Conservation (phyloP, 2,113 vertebrate genomes). For the Morone saxatilis region DNA sequence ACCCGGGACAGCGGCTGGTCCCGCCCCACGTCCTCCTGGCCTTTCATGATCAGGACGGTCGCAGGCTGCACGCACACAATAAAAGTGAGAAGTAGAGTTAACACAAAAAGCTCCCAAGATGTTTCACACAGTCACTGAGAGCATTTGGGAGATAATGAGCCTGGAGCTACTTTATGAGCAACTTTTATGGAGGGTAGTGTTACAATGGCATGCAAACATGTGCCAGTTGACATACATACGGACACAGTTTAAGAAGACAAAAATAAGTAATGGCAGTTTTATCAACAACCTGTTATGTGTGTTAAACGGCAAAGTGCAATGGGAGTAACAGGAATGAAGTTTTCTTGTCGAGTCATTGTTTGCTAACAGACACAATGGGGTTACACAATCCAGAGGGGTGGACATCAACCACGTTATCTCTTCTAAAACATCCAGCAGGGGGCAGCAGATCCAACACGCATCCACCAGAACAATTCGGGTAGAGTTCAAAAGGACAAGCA, state of each 20-base stretch:
- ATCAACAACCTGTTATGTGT: not conserved
- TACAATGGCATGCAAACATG: not conserved
- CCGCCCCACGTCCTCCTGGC: constrained; percentile 84
- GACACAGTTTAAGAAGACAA: not conserved
- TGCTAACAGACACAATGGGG: constrained; percentile 15
- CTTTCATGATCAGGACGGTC: constrained; percentile 83
- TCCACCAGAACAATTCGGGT: not conserved
- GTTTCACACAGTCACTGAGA: not conserved
- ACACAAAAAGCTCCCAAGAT: not conserved
- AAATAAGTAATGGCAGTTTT: not conserved
- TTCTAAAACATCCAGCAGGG: constrained; percentile 53
- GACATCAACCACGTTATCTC: not conserved
- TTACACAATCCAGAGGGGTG: constrained; percentile 54
- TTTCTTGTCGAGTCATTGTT: constrained; percentile 66
- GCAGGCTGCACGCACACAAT: constrained; percentile 75
- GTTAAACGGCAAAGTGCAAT: not conserved
- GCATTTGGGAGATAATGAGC: constrained; percentile 3
- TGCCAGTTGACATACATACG: not conserved
- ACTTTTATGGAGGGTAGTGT: constrained; percentile 9
- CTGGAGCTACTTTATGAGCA: constrained; percentile 12
- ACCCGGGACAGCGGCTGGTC: constrained; percentile 73
- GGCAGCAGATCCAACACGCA: constrained; percentile 53
- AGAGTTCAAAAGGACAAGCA: constrained; percentile 51
- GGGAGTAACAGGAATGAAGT: not conserved
- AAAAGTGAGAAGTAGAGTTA: not conserved